Evolutionary conservation across 2,797 vertebrate genomes (phyloP).

Genomic region (Hippocampus kuda): DNA sequence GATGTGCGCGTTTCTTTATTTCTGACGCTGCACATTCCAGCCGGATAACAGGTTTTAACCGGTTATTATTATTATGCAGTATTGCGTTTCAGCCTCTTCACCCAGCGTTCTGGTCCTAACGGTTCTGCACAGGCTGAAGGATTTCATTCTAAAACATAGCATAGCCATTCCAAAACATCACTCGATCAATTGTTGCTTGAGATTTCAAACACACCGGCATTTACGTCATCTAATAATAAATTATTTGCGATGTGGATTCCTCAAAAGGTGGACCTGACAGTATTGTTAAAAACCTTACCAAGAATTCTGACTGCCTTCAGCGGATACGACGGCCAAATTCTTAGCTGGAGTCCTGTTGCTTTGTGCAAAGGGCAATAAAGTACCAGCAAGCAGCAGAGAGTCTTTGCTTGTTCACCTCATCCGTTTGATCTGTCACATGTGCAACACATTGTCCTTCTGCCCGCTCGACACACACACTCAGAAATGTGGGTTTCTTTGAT

Average conservation of each 20-base stretch:
- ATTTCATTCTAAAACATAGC: slow-evolving; percentile 32
- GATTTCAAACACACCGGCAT: slow-evolving; percentile 8
- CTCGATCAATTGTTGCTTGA: background rate
- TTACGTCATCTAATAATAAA: slow-evolving; percentile 10
- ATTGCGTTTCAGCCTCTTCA: slow-evolving; percentile 54
- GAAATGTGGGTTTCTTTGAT: too few relatives aligned
- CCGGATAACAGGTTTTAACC: slow-evolving; percentile 56
- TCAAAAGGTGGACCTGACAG: background rate
- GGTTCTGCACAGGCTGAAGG: slow-evolving; percentile 32
- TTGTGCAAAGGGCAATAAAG: background rate
- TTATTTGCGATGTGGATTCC: slow-evolving; percentile 1
- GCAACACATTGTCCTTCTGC: slow-evolving; percentile 17
- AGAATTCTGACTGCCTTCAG: background rate
- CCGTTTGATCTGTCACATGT: slow-evolving; percentile 23
- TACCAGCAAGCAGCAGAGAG: slow-evolving; percentile 3
- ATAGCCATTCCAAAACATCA: slow-evolving; percentile 14
- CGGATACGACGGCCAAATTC: background rate
- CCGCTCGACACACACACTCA: background rate
- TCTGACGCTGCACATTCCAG: slow-evolving; percentile 61
- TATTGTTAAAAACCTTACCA: background rate
- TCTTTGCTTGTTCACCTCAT: slow-evolving; percentile 15
- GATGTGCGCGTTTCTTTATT: slow-evolving; percentile 44
- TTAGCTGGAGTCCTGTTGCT: background rate
- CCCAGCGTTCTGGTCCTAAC: slow-evolving; percentile 30
- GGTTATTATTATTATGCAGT: slow-evolving; percentile 50